Evolutionary conservation across 2,888 invertebrate species (phyloP).

Genomic region (Sesia bembeciformis): DNA sequence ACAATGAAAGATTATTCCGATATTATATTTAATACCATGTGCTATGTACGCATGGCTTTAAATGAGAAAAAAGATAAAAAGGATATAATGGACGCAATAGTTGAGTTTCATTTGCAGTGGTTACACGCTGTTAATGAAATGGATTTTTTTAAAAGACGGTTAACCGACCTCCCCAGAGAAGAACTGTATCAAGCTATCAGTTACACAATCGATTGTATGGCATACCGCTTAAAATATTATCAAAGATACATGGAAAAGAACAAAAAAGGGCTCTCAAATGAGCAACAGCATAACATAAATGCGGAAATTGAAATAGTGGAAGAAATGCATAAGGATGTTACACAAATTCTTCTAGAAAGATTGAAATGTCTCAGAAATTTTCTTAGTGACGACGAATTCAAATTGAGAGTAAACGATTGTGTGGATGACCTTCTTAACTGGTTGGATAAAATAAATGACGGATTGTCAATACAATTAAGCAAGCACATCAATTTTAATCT

Average conservation of each 20-base stretch:
- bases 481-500: constrained; percentile 38
- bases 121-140: constrained; percentile 45
- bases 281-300: constrained; percentile 28
- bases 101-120: constrained; percentile 59
- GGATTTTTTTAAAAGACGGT: constrained; percentile 32
- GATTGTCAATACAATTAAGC: constrained; percentile 32
- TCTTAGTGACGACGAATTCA: constrained; percentile 32
- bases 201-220: constrained; percentile 47
- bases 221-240: constrained; percentile 43
- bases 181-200: constrained; percentile 40
- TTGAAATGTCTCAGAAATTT: constrained; percentile 37
- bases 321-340: constrained; percentile 54
- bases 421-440: constrained; percentile 44
- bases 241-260: constrained; percentile 42
- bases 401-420: constrained; percentile 24
- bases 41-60: constrained; percentile 34
- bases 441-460: constrained; percentile 55
- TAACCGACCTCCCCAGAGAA: constrained; percentile 29
- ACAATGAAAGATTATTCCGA: constrained; percentile 52
- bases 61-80: constrained; percentile 14
- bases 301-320: constrained; percentile 57
- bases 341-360: constrained; percentile 30
- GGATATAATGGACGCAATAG: constrained; percentile 34
- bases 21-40: constrained; percentile 42
- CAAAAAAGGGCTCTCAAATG: constrained; percentile 24